A percentile compares a stretch with the other conserved stretches of the same genome.
Conservation (phyloP, 2,113 vertebrate genomes). For the Calyptomena viridis region DNA sequence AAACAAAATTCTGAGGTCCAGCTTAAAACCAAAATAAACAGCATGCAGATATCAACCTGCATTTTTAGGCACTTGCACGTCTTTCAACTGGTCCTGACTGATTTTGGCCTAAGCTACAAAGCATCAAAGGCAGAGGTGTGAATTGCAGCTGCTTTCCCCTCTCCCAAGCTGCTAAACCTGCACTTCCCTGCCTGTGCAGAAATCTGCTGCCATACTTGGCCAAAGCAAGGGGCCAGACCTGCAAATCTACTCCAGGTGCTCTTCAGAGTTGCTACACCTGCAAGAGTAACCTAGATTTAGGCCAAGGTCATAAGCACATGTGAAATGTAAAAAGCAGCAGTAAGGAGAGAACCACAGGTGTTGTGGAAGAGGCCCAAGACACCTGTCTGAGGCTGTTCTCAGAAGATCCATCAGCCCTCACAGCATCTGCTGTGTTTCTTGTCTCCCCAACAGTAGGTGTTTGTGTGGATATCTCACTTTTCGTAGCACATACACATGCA, state of each 20-base stretch:
- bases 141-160: accelerated
- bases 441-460: background rate
- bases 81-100: accelerated
- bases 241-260: background rate
- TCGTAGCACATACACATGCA: background rate
- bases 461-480: background rate
- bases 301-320: background rate
- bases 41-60: background rate
- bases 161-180: background rate
- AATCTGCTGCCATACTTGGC: background rate
- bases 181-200: accelerated
- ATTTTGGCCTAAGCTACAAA: background rate
- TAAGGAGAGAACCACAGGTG: background rate
- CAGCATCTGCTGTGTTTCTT: background rate
- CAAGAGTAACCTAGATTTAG: background rate
- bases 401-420: background rate
- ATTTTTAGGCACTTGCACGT: background rate
- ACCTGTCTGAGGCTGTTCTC: background rate
- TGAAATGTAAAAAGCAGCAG: background rate
- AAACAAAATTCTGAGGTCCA: background rate
- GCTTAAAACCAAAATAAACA: background rate
- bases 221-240: background rate
- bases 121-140: accelerated
- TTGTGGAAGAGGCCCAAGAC: background rate
- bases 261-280: background rate